Percentiles rank a stretch among this genome's conserved stretches.
Conservation (phyloP, 1,140 invertebrate genomes). For the Triops cancriformis region DNA sequence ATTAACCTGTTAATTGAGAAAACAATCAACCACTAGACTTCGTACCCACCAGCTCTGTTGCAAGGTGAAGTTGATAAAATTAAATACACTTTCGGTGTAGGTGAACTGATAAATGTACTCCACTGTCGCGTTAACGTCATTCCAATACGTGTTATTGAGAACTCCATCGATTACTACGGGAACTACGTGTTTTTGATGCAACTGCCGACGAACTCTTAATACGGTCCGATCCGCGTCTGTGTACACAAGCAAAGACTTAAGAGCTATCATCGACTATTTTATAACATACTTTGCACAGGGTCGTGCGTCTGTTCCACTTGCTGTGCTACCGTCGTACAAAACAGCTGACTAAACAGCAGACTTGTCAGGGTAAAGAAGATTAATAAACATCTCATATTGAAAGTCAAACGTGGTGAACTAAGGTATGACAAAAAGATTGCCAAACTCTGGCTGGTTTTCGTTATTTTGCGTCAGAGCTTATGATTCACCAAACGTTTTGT, state of each 20-base stretch:
- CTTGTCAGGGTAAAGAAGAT: no score
- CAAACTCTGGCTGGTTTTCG: no score
- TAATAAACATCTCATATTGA: no score
- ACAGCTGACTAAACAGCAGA: no score
- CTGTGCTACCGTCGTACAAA: no score
- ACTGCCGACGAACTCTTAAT: background rate
- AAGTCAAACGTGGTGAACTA: no score
- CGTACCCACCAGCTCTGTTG: background rate
- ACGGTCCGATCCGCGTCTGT: background rate
- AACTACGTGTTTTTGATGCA: slow-evolving; percentile 20
- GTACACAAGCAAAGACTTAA: background rate
- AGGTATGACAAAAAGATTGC: no score
- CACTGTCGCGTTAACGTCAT: slow-evolving; percentile 22
- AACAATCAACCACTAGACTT: background rate
- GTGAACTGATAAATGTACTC: slow-evolving; percentile 27
- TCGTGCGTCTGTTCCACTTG: no score
- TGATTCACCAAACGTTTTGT: no score
- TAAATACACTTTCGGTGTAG: slow-evolving; percentile 19
- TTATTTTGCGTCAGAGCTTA: no score
- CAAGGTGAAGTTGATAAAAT: background rate
- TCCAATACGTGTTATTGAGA: slow-evolving; percentile 16
- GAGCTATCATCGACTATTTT: no score
- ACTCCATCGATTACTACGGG: slow-evolving; percentile 23
- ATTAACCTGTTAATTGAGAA: background rate
- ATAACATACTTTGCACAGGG: no score